These are phyloP conservation scores for Sylvilagus bachmani DNA, from an alignment of 2,113 vertebrate genomes.

Conservation along the genomic window DNA sequence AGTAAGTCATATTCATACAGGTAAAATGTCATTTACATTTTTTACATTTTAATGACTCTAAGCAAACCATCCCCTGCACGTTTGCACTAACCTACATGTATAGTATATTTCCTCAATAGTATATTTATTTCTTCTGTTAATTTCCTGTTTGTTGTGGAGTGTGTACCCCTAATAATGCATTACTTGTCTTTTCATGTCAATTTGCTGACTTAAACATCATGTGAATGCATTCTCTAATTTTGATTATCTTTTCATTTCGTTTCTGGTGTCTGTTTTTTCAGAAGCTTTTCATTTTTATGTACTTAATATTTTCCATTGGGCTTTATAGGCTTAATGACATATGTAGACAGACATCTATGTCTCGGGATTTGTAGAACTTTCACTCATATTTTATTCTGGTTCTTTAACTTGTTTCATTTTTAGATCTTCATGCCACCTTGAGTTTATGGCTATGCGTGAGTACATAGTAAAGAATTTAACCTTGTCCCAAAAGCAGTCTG, in stretches of 20 bases:
- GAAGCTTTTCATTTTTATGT: background rate
- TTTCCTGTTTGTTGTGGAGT: constrained; percentile 16
- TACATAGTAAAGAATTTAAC: constrained; percentile 13
- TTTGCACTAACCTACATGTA: background rate
- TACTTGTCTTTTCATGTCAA: background rate
- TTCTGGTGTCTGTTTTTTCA: background rate
- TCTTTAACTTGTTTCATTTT: constrained; percentile 33
- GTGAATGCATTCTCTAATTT: background rate
- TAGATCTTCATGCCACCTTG: background rate
- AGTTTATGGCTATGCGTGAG: background rate
- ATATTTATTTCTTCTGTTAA: background rate
- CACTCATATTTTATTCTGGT: background rate
- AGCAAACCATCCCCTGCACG: background rate
- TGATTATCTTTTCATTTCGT: constrained; percentile 6
- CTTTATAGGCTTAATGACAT: background rate
- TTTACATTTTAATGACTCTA: constrained; percentile 41
- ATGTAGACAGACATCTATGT: background rate
- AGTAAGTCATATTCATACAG: background rate
- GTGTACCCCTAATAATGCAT: background rate
- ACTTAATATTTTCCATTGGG: background rate
- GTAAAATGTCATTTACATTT: constrained; percentile 24
- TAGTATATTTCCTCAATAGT: background rate
- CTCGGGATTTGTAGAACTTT: background rate
- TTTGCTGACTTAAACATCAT: background rate
- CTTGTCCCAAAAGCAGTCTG: background rate